Base-by-base conservation (phyloP, 2,113 vertebrate species). In the Chaetodon trifascialis region DNA sequence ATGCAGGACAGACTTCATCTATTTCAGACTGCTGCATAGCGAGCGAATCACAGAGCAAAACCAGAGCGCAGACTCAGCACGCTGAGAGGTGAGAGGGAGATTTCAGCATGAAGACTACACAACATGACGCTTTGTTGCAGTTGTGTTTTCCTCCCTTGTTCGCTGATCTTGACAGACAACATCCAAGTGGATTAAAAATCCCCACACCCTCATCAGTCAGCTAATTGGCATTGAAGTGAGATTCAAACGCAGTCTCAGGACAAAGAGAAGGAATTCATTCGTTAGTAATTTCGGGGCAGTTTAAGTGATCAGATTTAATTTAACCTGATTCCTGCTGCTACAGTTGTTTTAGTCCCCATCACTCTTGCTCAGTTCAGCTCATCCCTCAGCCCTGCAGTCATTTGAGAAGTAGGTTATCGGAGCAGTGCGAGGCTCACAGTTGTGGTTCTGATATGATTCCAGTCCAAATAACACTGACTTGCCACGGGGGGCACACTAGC, bases 351-450 rank as follows among this genome's bases (percentile, higher is more conserved):
- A 38, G 16, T 52, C 62, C 15, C 12, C 1, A 25, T 52, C 30
- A 40, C 2, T 38, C 44, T 0, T 2, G 23, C 44, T 83, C 52
- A 19, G 47, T 52, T 87, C 59, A 67, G 62, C 70, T 81, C 72
- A 80, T 74, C 21, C 49, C 42, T 75, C 36, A 67, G 73, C 69
- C 70, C 72, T 36, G 72, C 77, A 78, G 84, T 76, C 66, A 80
- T 38, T 76, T 56, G 36, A 76, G 73, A 93, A 92, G 90, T 93
- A 68, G 90, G 90, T 91, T 91, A 89, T 70, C 40, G 6, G 82
- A 86, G 73, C 88, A 81, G 40, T 67, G 80, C 62, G 83, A 70
- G 64, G 85, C 91, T 88, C 75, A 58, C 83, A 86, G 87, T 84
- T 81, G 73, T 68, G 52, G 59, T 72, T 92, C 85, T 81, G 63